Percentiles rank a stretch among this genome's conserved stretches.
Conservation (phyloP, 2,888 invertebrate species). For the Andrena trimmerana region DNA sequence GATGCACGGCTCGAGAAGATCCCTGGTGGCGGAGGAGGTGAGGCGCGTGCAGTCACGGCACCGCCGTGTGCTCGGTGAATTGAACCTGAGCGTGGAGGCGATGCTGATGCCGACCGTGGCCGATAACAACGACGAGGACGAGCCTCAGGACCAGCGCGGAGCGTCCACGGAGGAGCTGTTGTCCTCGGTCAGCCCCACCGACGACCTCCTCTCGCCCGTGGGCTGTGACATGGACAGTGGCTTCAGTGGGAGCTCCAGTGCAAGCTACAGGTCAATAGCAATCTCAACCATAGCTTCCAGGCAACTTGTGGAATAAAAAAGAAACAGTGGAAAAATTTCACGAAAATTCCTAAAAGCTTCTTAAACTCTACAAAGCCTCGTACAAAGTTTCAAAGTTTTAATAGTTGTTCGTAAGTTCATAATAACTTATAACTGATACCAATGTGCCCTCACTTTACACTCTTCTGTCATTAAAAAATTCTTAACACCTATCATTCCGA, state of each 20-base stretch:
- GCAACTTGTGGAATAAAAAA: background rate
- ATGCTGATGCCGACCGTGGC: constrained; percentile 94
- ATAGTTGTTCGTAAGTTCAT: too few species aligned
- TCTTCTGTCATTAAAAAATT: background rate
- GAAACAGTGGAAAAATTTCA: background rate
- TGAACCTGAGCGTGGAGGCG: constrained; percentile 95
- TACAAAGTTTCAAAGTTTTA: too few species aligned
- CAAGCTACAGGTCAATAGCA: constrained; percentile 87
- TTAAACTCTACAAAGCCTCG: too few species aligned
- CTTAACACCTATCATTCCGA: background rate
- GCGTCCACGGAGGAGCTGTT: constrained; percentile 88
- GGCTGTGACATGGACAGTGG: constrained; percentile 92
- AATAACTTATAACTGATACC: background rate
- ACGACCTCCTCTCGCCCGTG: constrained; percentile 90
- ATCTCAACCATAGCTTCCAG: constrained; percentile 13
- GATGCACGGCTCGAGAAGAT: constrained; percentile 80
- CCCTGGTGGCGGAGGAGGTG: constrained; percentile 93
- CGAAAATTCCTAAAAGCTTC: too few species aligned
- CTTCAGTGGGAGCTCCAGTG: constrained; percentile 93
- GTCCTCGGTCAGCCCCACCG: constrained; percentile 89
- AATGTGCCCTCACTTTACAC: background rate
- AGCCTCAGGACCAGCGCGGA: constrained; percentile 81
- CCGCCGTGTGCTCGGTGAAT: constrained; percentile 92
- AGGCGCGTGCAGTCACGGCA: constrained; percentile 93
- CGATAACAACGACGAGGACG: constrained; percentile 85